Base-by-base conservation (phyloP, 2,888 invertebrate species). In the Thymelicus lineola region DNA sequence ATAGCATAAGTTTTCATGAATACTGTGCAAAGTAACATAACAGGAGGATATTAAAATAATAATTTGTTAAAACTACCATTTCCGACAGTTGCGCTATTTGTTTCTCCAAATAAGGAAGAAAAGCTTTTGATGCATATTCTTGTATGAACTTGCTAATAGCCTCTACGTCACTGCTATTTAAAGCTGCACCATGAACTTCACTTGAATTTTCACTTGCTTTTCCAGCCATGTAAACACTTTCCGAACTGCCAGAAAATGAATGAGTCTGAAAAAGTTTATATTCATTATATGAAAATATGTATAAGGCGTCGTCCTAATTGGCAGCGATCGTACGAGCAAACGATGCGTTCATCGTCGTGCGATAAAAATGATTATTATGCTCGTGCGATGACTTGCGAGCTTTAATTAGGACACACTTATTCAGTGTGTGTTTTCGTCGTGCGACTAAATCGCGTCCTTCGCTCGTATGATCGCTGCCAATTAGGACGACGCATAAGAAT, bases 61-160 rank as follows among this genome's bases (percentile, higher is more conserved):
- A 28, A 28, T 7, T 17, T 5, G 0, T 17, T 6, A 62, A 48
- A 63, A 36, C 2, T 62, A 76, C 77, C 62, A 76, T 76, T 85
- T 98, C 98, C 81, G 96, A 96, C 53, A 98, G 88, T 71, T 96
- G 94, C 67, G 95, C 95, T 80, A 99, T 97, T 88, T 98, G 97
- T 82, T 97, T 96, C 86, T 99, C 99, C 50, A 98, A 96, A 87
- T 98, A 98, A 0, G 99, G 99, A 73, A 99, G 93, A 71, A 99
- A 91, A 28, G 98, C 97, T 80, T 97, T 96, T 14, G 96, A 94
- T 71, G 97, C 96, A 91, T 98, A 99, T 82, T 99, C 98, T 80
- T 97, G 96, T 55, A 99, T 95, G 82, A 99, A 96, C 75, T 96
- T 95, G 79, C 97, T 96, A 55, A 99, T 94, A 79, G 97, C 96